phyloP scores from a whole-genome alignment of 30 jellyfish, hydroid and myxozoan genomes.

The Catostylus mosaicus region DNA sequence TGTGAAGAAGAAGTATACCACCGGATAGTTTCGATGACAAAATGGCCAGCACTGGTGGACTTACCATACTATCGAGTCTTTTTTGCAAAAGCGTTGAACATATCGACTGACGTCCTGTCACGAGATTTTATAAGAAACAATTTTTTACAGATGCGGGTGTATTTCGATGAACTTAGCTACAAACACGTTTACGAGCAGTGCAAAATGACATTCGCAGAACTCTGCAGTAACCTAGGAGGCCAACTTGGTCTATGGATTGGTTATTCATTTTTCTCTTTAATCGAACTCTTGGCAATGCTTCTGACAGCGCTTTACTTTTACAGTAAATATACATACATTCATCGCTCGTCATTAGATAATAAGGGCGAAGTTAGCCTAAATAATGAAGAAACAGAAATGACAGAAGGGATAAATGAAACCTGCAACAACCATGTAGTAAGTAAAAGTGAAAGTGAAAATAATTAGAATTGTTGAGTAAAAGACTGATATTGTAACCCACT shows the following conservation, averaged over 20 bases:
- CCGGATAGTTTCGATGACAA: slow-evolving; percentile 61
- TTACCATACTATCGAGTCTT: slow-evolving; percentile 32
- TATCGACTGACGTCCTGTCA: slow-evolving; percentile 6
- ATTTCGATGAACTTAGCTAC: slow-evolving; percentile 56
- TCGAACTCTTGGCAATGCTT: slow-evolving; percentile 52
- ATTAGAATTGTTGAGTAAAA: too few relatives aligned
- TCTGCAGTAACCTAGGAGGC: slow-evolving; percentile 71
- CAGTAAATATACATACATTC: background rate
- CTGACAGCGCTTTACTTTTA: slow-evolving; percentile 33
- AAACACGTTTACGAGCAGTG: slow-evolving; percentile 54
- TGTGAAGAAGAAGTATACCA: slow-evolving; percentile 74
- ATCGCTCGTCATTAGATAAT: too few relatives aligned
- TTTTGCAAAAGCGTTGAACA: slow-evolving; percentile 42
- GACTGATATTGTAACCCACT: too few relatives aligned
- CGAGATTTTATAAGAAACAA: slow-evolving; percentile 33
- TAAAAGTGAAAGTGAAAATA: background rate
- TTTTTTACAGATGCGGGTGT: slow-evolving; percentile 48
- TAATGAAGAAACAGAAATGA: background rate
- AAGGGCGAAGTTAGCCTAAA: too few relatives aligned
- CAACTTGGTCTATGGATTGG: slow-evolving; percentile 73
- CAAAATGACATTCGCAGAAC: slow-evolving; percentile 40
- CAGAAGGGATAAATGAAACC: background rate
- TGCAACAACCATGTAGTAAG: background rate
- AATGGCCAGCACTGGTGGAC: slow-evolving; percentile 72
- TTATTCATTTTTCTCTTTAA: slow-evolving; percentile 48